Evolutionary conservation across 2,888 invertebrate species (phyloP).

Genomic region (Acheta domesticus): DNA sequence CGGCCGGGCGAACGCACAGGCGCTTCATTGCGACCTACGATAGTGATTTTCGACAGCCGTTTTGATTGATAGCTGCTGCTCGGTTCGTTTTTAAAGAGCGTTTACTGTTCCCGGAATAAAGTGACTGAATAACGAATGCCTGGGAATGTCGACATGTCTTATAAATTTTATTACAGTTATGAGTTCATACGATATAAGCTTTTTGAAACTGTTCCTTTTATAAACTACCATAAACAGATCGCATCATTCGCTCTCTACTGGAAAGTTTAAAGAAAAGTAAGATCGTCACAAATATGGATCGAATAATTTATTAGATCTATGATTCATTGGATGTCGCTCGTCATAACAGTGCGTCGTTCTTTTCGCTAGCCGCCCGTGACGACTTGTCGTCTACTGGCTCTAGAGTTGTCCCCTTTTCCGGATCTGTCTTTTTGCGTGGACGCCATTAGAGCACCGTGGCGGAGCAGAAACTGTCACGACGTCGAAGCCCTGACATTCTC

Average conservation of each 20-base stretch:
- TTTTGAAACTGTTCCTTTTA: no score
- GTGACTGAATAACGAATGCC: no score
- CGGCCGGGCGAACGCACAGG: neutral
- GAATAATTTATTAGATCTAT: no score
- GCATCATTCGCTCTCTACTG: no score
- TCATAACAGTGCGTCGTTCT: no score
- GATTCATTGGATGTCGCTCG: no score
- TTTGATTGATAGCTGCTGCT: neutral
- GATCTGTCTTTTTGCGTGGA: neutral
- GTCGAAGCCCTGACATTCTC: slow-evolving; percentile 5
- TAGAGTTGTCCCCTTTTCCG: neutral
- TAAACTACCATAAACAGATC: no score
- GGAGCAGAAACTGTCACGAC: neutral
- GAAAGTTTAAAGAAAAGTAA: no score
- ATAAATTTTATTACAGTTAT: no score
- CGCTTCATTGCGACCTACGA: slow-evolving; percentile 2
- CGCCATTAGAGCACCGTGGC: neutral
- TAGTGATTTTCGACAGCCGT: neutral
- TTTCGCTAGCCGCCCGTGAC: neutral
- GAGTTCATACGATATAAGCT: no score
- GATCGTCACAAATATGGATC: no score
- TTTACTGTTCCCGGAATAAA: neutral
- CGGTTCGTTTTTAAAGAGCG: slow-evolving; percentile 5
- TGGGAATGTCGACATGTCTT: no score
- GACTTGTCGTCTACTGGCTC: neutral